phyloP scores from a whole-genome alignment of 2,797 vertebrate species.

The Chiroxiphia lanceolata region DNA sequence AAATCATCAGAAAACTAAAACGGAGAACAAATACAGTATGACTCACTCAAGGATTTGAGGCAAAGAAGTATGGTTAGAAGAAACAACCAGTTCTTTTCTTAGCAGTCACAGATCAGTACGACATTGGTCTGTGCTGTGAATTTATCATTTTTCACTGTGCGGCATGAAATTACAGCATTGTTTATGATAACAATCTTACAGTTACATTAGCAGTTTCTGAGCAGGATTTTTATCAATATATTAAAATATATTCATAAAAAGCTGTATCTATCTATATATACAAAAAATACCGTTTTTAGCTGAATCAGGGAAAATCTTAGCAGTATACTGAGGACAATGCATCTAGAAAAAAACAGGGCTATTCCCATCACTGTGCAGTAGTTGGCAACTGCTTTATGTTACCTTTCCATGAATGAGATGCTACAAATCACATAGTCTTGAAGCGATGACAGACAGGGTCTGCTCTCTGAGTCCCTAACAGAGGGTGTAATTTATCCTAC shows the following conservation, averaged over 20 bases:
- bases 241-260: background rate
- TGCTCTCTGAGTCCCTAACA: background rate
- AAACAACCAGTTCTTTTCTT: background rate
- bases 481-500: background rate
- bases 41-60: background rate
- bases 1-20: background rate
- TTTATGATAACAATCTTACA: background rate
- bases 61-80: background rate
- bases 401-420: background rate
- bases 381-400: background rate
- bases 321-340: background rate
- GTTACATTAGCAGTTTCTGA: background rate
- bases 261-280: background rate
- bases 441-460: background rate
- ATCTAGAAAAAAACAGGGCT: background rate
- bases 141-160: background rate
- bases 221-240: background rate
- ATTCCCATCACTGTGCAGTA: background rate
- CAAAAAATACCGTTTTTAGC: background rate
- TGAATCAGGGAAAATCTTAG: background rate
- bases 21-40: background rate
- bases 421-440: background rate
- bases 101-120: background rate
- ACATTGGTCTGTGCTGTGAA: background rate
- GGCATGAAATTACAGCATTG: background rate